These are phyloP conservation scores for Leptura quadrifasciata DNA, from an alignment of 2,888 invertebrate species.

Conservation along the genomic window DNA sequence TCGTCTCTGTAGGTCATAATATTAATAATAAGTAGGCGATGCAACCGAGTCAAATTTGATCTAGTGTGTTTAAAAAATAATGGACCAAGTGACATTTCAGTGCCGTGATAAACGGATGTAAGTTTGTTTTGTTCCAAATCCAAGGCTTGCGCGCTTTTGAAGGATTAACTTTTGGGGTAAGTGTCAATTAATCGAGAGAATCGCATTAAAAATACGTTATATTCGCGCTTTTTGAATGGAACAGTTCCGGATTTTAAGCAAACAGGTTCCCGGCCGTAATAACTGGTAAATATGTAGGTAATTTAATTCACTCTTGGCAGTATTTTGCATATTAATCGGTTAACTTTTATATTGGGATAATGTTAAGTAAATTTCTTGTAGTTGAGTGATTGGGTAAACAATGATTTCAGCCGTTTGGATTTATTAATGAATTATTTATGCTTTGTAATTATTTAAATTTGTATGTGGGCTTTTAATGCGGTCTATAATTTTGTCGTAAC, in stretches of 20 bases:
- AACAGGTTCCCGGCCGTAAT: slow-evolving; percentile 48
- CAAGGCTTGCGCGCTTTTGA: background rate
- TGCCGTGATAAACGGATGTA: slow-evolving; percentile 23
- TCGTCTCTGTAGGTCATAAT: slow-evolving; percentile 37
- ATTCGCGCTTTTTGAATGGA: slow-evolving; percentile 35
- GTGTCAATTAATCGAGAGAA: slow-evolving; percentile 4
- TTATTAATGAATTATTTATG: slow-evolving; percentile 34
- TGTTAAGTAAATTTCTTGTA: slow-evolving; percentile 6
- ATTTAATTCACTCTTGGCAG: slow-evolving; percentile 49
- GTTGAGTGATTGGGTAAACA: slow-evolving; percentile 20
- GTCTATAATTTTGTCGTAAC: slow-evolving; percentile 34
- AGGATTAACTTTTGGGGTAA: slow-evolving; percentile 40
- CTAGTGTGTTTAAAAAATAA: slow-evolving; percentile 32
- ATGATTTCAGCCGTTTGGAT: slow-evolving; percentile 14
- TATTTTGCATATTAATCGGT: slow-evolving; percentile 32
- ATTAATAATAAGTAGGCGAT: slow-evolving; percentile 32
- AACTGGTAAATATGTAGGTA: slow-evolving; percentile 52
- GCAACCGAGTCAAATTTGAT: slow-evolving; percentile 21
- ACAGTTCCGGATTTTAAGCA: slow-evolving; percentile 40
- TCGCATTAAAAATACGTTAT: slow-evolving; percentile 29
- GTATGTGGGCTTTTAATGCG: slow-evolving; percentile 26
- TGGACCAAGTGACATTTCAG: slow-evolving; percentile 22
- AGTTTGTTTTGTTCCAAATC: slow-evolving; percentile 5
- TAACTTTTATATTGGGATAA: slow-evolving; percentile 19
- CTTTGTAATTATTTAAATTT: slow-evolving; percentile 28